A percentile compares a stretch with the other conserved stretches of the same genome.
Conservation (phyloP, 2,888 invertebrate species). For the Lingula anatina region DNA sequence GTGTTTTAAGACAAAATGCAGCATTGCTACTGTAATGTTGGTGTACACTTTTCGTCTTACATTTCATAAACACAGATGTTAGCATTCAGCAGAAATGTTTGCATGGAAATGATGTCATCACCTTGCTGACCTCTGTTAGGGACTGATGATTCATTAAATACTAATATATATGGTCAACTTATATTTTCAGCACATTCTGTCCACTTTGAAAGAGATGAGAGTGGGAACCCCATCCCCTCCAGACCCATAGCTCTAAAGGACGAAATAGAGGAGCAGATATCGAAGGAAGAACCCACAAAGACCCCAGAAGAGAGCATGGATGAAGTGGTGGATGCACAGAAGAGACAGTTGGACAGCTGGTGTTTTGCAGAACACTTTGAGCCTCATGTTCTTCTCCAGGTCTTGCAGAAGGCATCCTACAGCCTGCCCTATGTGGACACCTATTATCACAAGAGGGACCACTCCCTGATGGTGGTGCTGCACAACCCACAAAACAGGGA, state of each 20-base stretch:
- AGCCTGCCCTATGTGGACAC: slow-evolving; percentile 42
- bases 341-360: slow-evolving; percentile 48
- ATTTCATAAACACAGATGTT: no score
- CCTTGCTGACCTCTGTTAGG: no score
- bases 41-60: no score
- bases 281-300: slow-evolving; percentile 22
- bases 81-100: no score
- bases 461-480: slow-evolving; percentile 42
- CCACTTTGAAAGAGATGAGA: slow-evolving; percentile 35
- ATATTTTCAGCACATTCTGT: slow-evolving; percentile 22
- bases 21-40: no score
- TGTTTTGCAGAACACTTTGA: slow-evolving; percentile 50
- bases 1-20: no score
- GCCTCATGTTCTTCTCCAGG: slow-evolving; percentile 43
- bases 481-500: slow-evolving; percentile 43
- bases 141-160: no score
- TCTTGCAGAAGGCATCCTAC: slow-evolving; percentile 37
- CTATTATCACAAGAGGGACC: slow-evolving; percentile 47
- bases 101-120: no score
- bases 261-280: slow-evolving; percentile 13
- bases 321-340: slow-evolving; percentile 40
- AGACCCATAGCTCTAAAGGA: slow-evolving; percentile 12
- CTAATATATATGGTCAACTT: no score
- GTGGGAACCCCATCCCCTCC: slow-evolving; percentile 20
- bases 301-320: slow-evolving; percentile 32